Evolutionary conservation across 2,888 invertebrate species (phyloP), one percentile per base, ranked within the genome.

Genomic region (Dexiosoma caninum): DNA sequence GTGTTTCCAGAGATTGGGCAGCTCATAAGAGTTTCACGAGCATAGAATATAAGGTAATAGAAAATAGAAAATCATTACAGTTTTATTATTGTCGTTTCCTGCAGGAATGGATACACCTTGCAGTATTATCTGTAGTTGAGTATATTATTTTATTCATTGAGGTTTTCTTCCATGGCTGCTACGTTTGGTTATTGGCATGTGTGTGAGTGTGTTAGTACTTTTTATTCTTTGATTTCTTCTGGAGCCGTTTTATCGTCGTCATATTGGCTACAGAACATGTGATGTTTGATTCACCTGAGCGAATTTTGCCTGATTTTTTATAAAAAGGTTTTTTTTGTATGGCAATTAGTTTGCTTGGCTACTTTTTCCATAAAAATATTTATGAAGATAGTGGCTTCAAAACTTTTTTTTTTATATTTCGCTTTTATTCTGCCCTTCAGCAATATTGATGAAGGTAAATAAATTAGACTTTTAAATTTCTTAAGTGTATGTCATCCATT

Each of bases 81-180:
- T n/a, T n/a, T n/a, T n/a, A n/a, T n/a, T n/a, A n/a, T n/a, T n/a
- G n/a, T n/a, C n/a, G n/a, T n/a, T n/a, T 44, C 27, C 27, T 5
- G n/a, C 12, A 12, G 14, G 30, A 19, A 3, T 23, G 14, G 21
- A 37, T 49, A 19, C 3, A 21, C 16, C 27, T 30, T 27, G 27
- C 27, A 19, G 21, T 51, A n/a, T 37, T 27, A 32, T 40, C 57
- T 49, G 44, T 49, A 27, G 6, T 21, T n/a, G 10, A 46, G 32
- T 60, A 60, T 44, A 62, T 64, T 55, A 55, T 55, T 70, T 49
- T 40, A 49, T 77, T 49, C 49, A 77, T 55, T 57, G 46, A 40
- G 69, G 69, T 70, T 64, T 55, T 23, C 46, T 46, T 30, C 40
- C 37, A 55, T 40, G 46, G 37, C 44, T 64, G 37, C 14, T 55